Conservation (phyloP, 1,140 invertebrate genomes). For the Ladona fulva region DNA sequence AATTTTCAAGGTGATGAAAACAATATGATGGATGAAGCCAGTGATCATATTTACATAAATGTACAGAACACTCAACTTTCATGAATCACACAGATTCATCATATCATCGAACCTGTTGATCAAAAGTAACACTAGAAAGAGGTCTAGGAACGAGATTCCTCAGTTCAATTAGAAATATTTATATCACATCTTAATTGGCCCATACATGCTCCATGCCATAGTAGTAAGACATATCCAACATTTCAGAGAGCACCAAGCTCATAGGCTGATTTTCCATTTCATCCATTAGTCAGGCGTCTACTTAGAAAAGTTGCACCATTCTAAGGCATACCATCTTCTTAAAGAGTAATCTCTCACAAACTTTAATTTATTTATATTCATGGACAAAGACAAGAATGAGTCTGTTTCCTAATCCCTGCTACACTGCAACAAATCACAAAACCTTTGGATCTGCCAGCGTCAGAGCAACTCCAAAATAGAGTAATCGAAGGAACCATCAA, state of each 20-base stretch:
- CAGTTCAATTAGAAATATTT: not conserved
- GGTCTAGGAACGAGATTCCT: conserved; percentile 7
- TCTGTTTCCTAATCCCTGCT: not conserved
- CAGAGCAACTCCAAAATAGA: not conserved
- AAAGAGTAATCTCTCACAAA: not conserved
- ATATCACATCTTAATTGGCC: not conserved
- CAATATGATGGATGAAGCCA: not conserved
- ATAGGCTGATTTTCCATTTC: not conserved
- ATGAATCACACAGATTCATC: not conserved
- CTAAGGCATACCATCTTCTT: not conserved
- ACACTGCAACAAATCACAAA: not conserved
- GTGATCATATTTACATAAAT: conserved; percentile 1
- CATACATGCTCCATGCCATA: not conserved
- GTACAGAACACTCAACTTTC: not conserved
- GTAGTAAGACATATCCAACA: not conserved
- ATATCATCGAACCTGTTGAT: not conserved
- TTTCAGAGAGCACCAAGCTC: not conserved
- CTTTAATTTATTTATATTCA: not conserved
- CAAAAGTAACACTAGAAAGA: not conserved
- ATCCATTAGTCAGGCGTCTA: not conserved
- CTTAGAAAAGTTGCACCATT: not conserved
- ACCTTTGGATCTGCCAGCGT: not conserved
- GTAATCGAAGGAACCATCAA: not conserved
- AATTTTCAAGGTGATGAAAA: not conserved
- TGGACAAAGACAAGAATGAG: not conserved